phyloP scores from a whole-genome alignment of 2,797 vertebrate species.

The Periparus ater region DNA sequence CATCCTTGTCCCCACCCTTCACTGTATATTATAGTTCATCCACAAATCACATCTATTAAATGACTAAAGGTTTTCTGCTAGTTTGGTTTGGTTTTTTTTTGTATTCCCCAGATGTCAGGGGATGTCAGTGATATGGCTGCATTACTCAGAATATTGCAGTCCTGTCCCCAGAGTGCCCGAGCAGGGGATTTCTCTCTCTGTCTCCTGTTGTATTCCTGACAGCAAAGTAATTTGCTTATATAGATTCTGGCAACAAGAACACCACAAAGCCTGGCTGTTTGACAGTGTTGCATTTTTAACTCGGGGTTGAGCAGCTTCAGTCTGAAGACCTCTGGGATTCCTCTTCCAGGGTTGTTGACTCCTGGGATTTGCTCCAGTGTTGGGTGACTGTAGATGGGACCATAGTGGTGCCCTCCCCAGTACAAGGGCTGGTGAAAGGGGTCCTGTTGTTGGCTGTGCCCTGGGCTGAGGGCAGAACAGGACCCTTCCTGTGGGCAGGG shows the following conservation, averaged over 20 bases:
- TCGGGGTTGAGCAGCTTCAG: neutral
- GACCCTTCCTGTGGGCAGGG: neutral
- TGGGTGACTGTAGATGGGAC: neutral
- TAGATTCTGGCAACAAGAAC: constrained; percentile 54
- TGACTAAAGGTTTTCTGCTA: constrained; percentile 12
- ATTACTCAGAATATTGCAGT: constrained; percentile 23
- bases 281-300: constrained; percentile 41
- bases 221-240: constrained; percentile 62
- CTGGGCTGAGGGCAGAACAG: neutral
- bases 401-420: fast-evolving
- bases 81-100: neutral
- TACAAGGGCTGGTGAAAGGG: neutral
- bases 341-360: neutral
- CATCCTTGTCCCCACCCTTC: neutral
- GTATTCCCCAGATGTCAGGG: constrained; percentile 1
- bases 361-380: neutral
- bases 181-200: constrained; percentile 43
- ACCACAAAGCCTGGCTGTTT: neutral
- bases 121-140: constrained; percentile 36
- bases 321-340: neutral
- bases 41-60: constrained; percentile 49
- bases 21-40: constrained; percentile 30
- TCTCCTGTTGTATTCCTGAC: constrained; percentile 53
- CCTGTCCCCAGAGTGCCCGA: neutral
- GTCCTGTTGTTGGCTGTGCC: neutral